Evolutionary conservation across 2,113 vertebrate genomes (phyloP).

Genomic region (Channa argus): DNA sequence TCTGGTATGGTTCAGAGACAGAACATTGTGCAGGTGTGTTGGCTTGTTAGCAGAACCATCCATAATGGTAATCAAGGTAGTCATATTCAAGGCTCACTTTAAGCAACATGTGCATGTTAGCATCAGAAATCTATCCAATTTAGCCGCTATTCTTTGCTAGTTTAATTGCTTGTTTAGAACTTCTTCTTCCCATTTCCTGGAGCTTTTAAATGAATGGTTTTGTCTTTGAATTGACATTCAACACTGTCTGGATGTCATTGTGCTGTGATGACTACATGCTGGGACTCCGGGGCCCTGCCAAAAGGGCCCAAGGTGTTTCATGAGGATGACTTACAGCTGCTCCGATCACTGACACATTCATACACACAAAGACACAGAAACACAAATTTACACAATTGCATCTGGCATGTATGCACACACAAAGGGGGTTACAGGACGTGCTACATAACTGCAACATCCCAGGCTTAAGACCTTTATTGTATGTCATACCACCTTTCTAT

Average conservation of each 20-base stretch:
- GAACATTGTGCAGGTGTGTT: slow-evolving; percentile 53
- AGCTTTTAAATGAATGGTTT: too few relatives aligned
- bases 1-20: slow-evolving; percentile 40
- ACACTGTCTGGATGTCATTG: slow-evolving; percentile 54
- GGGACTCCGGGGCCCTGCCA: slow-evolving; percentile 63
- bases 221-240: slow-evolving; percentile 81
- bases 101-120: too few relatives aligned
- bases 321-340: slow-evolving; percentile 76
- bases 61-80: not conserved
- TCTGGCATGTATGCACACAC: not conserved
- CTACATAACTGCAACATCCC: too few relatives aligned
- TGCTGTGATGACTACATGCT: slow-evolving; percentile 73
- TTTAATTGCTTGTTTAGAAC: too few relatives aligned
- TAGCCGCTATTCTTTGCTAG: too few relatives aligned
- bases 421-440: too few relatives aligned
- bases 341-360: slow-evolving; percentile 53
- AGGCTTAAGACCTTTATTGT: too few relatives aligned
- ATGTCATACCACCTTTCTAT: too few relatives aligned
- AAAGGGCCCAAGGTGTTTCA: slow-evolving; percentile 74
- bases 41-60: not conserved
- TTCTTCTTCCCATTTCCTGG: too few relatives aligned
- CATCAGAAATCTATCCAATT: too few relatives aligned
- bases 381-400: not conserved
- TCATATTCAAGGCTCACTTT: not conserved
- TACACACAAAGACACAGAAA: slow-evolving; percentile 23